Conservation (phyloP, 1,140 invertebrate genomes). For the Ganaspis sp. region DNA sequence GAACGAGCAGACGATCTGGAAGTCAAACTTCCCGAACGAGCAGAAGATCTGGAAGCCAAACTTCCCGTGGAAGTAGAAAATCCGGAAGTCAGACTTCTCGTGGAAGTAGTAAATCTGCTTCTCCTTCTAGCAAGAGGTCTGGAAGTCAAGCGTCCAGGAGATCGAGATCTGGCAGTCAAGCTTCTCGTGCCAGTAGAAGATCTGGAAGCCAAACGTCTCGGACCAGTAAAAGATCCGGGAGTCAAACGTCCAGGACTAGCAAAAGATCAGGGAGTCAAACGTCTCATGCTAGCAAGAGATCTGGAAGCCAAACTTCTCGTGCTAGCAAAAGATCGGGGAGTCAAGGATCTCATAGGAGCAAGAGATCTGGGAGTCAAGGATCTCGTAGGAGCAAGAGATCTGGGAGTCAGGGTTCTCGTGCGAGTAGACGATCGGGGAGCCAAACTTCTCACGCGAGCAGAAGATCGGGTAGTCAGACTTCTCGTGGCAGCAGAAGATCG, state of each 20-base stretch:
- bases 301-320: conserved; percentile 40
- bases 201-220: conserved; percentile 41
- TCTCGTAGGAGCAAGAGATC: conserved; percentile 38
- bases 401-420: background rate
- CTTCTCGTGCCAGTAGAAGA: conserved; percentile 37
- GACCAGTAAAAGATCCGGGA: conserved; percentile 50
- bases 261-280: conserved; percentile 45
- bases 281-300: conserved; percentile 42
- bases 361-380: conserved; percentile 51
- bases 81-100: conserved; percentile 49
- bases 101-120: conserved; percentile 52
- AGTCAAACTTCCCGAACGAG: conserved; percentile 36
- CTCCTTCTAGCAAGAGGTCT: conserved; percentile 36
- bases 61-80: conserved; percentile 47
- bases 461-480: conserved; percentile 50
- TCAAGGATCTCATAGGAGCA: conserved; percentile 45
- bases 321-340: conserved; percentile 39
- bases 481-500: conserved; percentile 48
- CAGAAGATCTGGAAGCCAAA: conserved; percentile 41
- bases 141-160: conserved; percentile 38
- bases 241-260: conserved; percentile 33
- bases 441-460: conserved; percentile 41
- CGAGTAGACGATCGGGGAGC: conserved; percentile 39
- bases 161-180: no score
- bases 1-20: conserved; percentile 45